A percentile compares a stretch with the other conserved stretches of the same genome.
These are phyloP conservation scores for Drosophila baimaii DNA, from an alignment of 1,140 invertebrate genomes.

Conservation along the genomic window DNA sequence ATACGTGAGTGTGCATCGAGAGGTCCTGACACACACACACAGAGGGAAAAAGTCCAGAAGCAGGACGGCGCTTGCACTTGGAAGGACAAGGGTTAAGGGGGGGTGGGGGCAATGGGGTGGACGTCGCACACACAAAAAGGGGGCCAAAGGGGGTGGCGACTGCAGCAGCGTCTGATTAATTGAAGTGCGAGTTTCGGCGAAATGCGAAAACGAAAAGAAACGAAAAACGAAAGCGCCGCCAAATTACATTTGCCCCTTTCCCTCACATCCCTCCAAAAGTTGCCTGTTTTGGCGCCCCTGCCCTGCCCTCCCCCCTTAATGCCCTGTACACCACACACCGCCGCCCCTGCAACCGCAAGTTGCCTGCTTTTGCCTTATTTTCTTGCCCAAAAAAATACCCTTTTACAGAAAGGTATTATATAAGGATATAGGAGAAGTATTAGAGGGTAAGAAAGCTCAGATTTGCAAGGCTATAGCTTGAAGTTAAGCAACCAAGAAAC, in stretches of 20 bases:
- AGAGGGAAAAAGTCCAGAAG: slow-evolving; percentile 46
- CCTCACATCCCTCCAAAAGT: slow-evolving; percentile 8
- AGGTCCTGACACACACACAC: slow-evolving; percentile 35
- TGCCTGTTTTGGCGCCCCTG: not conserved
- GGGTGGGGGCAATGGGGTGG: not conserved
- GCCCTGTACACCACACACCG: not conserved
- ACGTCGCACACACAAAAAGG: slow-evolving; percentile 8
- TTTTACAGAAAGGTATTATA: not conserved
- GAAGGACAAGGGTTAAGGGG: slow-evolving; percentile 35
- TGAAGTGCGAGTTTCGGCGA: slow-evolving; percentile 77
- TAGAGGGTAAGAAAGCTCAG: too few relatives aligned
- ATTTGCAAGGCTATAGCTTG: too few relatives aligned
- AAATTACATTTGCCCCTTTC: slow-evolving; percentile 66
- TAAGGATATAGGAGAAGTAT: not conserved
- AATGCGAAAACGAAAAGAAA: slow-evolving; percentile 59
- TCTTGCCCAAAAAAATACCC: slow-evolving; percentile 18
- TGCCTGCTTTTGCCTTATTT: slow-evolving; percentile 23
- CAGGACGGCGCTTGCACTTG: slow-evolving; percentile 52
- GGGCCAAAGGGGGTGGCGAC: slow-evolving; percentile 32
- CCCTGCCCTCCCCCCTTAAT: not conserved
- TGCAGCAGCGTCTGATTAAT: slow-evolving; percentile 75
- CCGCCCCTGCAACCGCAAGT: slow-evolving; percentile 32
- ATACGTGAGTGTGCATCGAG: slow-evolving; percentile 25
- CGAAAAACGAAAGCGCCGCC: slow-evolving; percentile 62
- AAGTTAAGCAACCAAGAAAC: too few relatives aligned